These are phyloP conservation scores for Hexactinellida sp. DNA, from an alignment of 37 sponge, comb jelly and placozoan species.

Conservation along the genomic window DNA sequence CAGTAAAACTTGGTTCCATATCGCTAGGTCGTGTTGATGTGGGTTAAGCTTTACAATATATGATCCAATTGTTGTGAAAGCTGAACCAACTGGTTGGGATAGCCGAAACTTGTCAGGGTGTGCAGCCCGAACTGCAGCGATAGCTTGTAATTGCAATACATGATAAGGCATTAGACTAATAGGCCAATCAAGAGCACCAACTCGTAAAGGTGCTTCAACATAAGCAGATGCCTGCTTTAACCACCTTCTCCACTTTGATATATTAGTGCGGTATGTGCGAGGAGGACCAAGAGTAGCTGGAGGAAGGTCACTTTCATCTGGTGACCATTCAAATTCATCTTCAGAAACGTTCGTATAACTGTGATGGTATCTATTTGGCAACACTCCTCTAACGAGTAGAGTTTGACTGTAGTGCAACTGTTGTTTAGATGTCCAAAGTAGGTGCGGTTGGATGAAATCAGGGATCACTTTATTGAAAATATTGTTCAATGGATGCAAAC, in stretches of 20 bases:
- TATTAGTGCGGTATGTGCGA: neutral
- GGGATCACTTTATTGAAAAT: neutral
- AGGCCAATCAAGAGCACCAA: slow-evolving; percentile 76
- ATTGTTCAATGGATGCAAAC: neutral
- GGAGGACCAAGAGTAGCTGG: neutral
- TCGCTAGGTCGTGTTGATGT: neutral
- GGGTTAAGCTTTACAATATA: neutral
- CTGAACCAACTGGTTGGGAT: slow-evolving; percentile 16
- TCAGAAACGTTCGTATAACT: neutral
- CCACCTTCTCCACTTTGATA: slow-evolving; percentile 29
- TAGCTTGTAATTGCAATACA: slow-evolving; percentile 63
- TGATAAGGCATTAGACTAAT: slow-evolving; percentile 49
- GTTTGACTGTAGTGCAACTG: neutral
- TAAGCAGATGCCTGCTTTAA: slow-evolving; percentile 73
- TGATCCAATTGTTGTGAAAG: neutral
- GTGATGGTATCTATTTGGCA: neutral
- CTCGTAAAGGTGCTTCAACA: slow-evolving; percentile 70
- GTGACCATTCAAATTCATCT: neutral
- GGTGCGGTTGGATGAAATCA: neutral
- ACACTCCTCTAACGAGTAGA: neutral
- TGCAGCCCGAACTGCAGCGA: slow-evolving; percentile 48
- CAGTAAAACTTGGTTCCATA: neutral
- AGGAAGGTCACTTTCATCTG: neutral
- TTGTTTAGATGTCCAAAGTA: neutral
- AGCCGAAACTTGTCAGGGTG: slow-evolving; percentile 47